Evolutionary conservation across 2,113 vertebrate genomes (phyloP).

Genomic region (Phyllostomus discolor): DNA sequence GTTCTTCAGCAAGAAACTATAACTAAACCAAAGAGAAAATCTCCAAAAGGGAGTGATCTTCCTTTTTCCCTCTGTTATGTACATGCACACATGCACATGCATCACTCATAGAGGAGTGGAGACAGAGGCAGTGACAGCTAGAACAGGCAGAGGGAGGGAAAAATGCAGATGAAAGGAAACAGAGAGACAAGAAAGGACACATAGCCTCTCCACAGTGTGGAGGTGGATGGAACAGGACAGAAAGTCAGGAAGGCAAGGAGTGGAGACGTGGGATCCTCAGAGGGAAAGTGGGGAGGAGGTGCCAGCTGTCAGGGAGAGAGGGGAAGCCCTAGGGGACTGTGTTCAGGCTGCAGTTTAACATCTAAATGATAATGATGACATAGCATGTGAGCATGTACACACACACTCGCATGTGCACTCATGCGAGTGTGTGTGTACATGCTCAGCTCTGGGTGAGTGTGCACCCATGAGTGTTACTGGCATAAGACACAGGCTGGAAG

Average conservation of each 20-base stretch:
- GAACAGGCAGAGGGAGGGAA: not conserved
- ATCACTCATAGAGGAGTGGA: not conserved
- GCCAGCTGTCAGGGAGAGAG: not conserved
- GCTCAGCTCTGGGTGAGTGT: no score
- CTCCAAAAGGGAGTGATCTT: not conserved
- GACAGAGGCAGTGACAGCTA: not conserved
- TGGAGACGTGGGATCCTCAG: not conserved
- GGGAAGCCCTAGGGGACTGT: not conserved
- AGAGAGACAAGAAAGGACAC: not conserved
- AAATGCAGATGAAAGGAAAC: not conserved
- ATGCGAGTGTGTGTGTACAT: rapidly evolving
- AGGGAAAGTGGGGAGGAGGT: not conserved
- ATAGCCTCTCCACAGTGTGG: rapidly evolving
- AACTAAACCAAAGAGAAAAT: not conserved
- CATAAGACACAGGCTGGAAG: not conserved
- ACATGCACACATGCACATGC: no score
- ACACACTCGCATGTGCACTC: not conserved
- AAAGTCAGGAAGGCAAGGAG: not conserved
- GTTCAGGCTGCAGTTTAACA: not conserved
- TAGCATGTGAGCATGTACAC: not conserved
- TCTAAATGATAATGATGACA: not conserved
- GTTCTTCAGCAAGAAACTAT: not conserved
- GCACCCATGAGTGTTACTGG: not conserved
- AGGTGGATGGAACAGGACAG: not conserved
- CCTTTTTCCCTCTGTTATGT: not conserved